These are phyloP conservation scores for Phrynocephalus vlangalii DNA, from an alignment of 2,797 vertebrate species.

Conservation along the genomic window DNA sequence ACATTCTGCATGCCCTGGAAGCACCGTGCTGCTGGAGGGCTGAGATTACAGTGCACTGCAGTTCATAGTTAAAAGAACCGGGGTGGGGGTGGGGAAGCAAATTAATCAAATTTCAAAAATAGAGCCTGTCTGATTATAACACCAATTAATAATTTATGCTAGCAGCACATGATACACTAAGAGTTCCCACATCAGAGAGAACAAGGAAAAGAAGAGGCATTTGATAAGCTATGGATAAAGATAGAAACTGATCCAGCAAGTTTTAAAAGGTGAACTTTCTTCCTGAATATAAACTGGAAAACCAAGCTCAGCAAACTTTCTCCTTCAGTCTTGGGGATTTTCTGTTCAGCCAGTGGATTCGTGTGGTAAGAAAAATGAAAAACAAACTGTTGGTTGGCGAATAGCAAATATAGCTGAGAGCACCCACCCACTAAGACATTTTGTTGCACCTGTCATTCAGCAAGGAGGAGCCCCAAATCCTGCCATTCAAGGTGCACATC, in stretches of 20 bases:
- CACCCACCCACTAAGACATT: background rate
- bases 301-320: background rate
- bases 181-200: background rate
- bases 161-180: background rate
- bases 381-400: no score
- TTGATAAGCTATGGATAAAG: background rate
- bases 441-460: background rate
- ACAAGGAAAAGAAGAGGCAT: constrained; percentile 29
- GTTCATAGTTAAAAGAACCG: constrained; percentile 31
- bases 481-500: background rate
- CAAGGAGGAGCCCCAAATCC: background rate
- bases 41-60: constrained; percentile 23
- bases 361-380: background rate
- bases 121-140: constrained; percentile 33
- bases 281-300: constrained; percentile 10
- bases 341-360: background rate
- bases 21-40: constrained; percentile 29
- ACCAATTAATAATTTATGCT: constrained; percentile 39
- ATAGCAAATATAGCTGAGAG: background rate
- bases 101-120: constrained; percentile 29
- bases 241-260: constrained; percentile 11
- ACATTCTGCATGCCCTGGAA: constrained; percentile 41
- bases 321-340: background rate
- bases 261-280: constrained; percentile 26
- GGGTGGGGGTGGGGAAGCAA: constrained; percentile 33